A percentile compares a stretch with the other conserved stretches of the same genome.
phyloP scores from a whole-genome alignment of 2,888 invertebrate genomes.

The Troglohyphantes excavatus region DNA sequence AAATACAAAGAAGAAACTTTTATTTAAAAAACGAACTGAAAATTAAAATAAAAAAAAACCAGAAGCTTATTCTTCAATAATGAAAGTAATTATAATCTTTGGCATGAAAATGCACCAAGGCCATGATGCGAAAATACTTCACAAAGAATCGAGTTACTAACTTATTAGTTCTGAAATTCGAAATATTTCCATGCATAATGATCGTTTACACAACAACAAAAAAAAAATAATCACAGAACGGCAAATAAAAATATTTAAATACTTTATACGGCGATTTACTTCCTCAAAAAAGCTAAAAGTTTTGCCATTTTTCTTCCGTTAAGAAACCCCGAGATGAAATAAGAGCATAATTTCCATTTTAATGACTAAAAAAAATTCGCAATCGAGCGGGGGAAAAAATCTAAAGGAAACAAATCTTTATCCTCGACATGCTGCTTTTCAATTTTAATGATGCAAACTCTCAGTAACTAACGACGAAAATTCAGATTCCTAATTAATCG shows the following conservation, averaged over 20 bases:
- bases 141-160: constrained; percentile 18
- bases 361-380: constrained; percentile 21
- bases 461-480: constrained; percentile 18
- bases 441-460: neutral
- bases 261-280: constrained; percentile 23
- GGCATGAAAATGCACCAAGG: neutral
- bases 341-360: constrained; percentile 7
- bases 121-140: constrained; percentile 10
- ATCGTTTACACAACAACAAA: neutral
- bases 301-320: neutral
- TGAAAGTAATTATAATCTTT: constrained; percentile 16
- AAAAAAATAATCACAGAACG: neutral
- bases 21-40: neutral
- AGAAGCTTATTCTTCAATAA: neutral
- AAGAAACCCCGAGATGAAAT: neutral
- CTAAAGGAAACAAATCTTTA: constrained; percentile 14
- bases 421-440: constrained; percentile 21
- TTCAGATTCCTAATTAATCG: constrained; percentile 26
- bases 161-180: constrained; percentile 38
- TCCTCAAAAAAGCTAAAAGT: constrained; percentile 2
- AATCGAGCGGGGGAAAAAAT: neutral
- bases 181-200: constrained; percentile 25
- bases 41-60: neutral
- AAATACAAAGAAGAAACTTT: neutral
- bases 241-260: constrained; percentile 14